Conservation (phyloP, 2,113 vertebrate genomes). For the Rhizomys pruinosus region DNA sequence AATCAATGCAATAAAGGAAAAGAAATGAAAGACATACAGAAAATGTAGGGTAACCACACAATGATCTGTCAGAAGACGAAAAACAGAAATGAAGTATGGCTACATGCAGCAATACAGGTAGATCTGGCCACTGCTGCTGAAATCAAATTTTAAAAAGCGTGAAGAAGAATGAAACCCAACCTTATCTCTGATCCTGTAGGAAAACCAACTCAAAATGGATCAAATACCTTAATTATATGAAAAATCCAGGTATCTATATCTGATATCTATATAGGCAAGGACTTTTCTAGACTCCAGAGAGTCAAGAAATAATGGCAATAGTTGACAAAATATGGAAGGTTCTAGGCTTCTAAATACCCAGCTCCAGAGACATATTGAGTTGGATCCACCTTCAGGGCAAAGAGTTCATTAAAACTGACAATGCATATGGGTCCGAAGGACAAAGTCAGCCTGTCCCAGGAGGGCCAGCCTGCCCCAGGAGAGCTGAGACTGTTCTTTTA, state of each 20-base stretch:
- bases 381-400: neutral
- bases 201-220: neutral
- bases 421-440: neutral
- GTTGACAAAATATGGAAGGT: neutral
- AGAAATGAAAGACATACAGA: neutral
- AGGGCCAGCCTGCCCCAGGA: neutral
- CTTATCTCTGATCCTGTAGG: neutral
- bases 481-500: neutral
- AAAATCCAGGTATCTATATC: no score
- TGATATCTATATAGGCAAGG: neutral
- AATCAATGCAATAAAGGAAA: conserved; percentile 15
- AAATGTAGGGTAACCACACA: neutral
- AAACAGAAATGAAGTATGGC: neutral
- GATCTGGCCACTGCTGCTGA: neutral
- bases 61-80: neutral
- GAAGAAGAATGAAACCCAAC: neutral
- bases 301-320: neutral
- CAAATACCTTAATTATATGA: neutral
- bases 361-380: neutral
- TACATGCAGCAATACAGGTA: neutral
- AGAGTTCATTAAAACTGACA: neutral
- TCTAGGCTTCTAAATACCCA: no score
- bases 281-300: neutral
- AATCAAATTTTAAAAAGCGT: neutral
- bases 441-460: neutral